A percentile compares a stretch with the other conserved stretches of the same genome.
phyloP scores from a whole-genome alignment of 2,797 vertebrate genomes.

The Pseudomugil gertrudae region DNA sequence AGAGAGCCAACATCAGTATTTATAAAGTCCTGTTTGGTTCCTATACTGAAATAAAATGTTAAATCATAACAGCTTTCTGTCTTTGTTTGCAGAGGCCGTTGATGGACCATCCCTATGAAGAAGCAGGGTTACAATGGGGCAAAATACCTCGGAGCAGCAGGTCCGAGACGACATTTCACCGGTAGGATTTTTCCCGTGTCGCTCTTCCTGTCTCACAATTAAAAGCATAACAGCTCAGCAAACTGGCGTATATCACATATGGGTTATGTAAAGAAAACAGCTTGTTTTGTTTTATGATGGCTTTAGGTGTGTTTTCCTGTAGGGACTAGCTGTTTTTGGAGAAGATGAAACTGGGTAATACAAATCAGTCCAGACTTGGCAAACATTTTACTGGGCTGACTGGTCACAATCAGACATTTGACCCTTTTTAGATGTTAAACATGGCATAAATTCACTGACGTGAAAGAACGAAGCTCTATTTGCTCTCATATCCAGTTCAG shows the following conservation, averaged over 20 bases:
- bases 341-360: too few species aligned
- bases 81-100: slow-evolving; percentile 74
- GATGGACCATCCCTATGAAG: slow-evolving; percentile 84
- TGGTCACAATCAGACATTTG: background rate
- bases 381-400: background rate
- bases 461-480: too few species aligned
- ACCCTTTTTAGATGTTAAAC: too few species aligned
- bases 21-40: background rate
- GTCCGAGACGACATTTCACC: slow-evolving; percentile 65
- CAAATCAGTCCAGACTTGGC: background rate
- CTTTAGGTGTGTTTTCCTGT: too few species aligned
- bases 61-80: slow-evolving; percentile 30
- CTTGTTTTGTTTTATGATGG: too few species aligned
- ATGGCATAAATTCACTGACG: too few species aligned
- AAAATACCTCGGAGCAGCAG: slow-evolving; percentile 81
- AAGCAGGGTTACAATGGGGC: slow-evolving; percentile 83
- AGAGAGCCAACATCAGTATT: background rate
- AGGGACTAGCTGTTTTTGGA: too few species aligned
- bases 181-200: slow-evolving; percentile 58
- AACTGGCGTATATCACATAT: too few species aligned
- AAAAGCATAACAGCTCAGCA: background rate
- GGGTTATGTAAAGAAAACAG: too few species aligned
- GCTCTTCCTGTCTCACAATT: background rate
- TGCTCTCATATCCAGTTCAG: too few species aligned
- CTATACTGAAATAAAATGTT: background rate